phyloP scores from a whole-genome alignment of 2,797 vertebrate species.

The Eleutherodactylus coqui region DNA sequence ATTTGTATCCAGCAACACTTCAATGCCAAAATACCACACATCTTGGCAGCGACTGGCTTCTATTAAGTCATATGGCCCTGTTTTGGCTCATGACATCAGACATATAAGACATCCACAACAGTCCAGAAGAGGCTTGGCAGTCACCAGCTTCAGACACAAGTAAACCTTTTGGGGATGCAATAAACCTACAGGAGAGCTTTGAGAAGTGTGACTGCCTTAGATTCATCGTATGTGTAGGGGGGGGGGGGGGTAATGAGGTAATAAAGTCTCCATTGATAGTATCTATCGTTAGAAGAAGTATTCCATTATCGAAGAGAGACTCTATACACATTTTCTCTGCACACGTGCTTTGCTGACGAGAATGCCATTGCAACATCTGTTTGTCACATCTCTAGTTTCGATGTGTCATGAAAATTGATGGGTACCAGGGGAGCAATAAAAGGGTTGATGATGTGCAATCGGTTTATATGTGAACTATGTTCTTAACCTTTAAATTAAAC shows the following conservation, averaged over 20 bases:
- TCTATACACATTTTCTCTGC: background rate
- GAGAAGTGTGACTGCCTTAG: constrained; percentile 4
- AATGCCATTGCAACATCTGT: constrained; percentile 2
- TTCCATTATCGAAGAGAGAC: background rate
- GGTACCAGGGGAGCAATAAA: constrained; percentile 5
- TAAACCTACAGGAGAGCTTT: constrained; percentile 48
- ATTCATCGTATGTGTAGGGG: background rate
- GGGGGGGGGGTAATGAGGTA: background rate
- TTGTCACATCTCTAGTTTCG: background rate
- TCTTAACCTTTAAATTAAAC: constrained; percentile 29
- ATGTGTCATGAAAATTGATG: constrained; percentile 21
- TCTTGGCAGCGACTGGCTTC: constrained; percentile 23
- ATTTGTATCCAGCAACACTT: constrained; percentile 22
- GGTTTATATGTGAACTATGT: constrained; percentile 22
- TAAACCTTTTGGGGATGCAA: constrained; percentile 52
- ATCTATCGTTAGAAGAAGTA: background rate
- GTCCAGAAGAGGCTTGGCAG: constrained; percentile 39
- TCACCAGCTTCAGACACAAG: constrained; percentile 29
- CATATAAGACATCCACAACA: constrained; percentile 32
- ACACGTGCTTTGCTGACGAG: background rate
- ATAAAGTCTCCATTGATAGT: background rate
- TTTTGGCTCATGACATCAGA: constrained; percentile 52
- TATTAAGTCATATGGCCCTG: constrained; percentile 49
- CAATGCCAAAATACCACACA: constrained; percentile 52
- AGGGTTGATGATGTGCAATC: constrained; percentile 33